Base-by-base conservation (phyloP, 2,888 invertebrate species). In the Acleris emargana region DNA sequence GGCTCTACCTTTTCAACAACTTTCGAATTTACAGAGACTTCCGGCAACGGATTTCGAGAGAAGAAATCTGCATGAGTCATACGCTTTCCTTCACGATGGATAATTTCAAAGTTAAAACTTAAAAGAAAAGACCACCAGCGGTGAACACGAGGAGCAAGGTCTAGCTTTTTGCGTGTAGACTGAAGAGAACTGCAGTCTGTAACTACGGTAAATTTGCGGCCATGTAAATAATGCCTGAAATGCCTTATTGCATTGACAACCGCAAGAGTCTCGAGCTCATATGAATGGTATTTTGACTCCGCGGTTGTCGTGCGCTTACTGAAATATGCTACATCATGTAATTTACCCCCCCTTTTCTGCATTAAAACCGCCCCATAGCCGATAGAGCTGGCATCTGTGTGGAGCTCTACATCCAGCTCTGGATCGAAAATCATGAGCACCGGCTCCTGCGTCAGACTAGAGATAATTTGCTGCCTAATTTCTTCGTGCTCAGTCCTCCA, bases 41-140 rank as follows among this genome's bases (percentile, higher is more conserved):
- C 54, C 7, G 57, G 57, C 45, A 57, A 9, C 5, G 57, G 57
- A n/a, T 57, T 57, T 25, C 57, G n/a, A 16, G 55, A 55, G 3
- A 55, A 43, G 22, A 55, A 55, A 16, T 55, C 55, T 2, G 43
- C 55, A 22, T 55, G 55, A 16, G 43, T 16, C 57, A 57, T 57
- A 2, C 45, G 45, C 45, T 45, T 45, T n/a, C 57, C 57, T 3
- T 25, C 28, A 1, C 16, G n/a, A 45, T 57, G 25, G 25, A 57
- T 17, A 9, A 57, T 45, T 3, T 57, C 57, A 5, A 57, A 57
- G 17, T 45, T 28, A 6, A 57, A 57, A 3, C 25, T 7, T 45
- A 47, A 45, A 9, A 57, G 57, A 13, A 45, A 57, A 1, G 45
- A 25, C 57, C 57, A 47, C 47, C 47, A 47, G 2, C 47, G 1